Conservation (phyloP, 2,113 vertebrate species). For the Pterocles orientalis region DNA sequence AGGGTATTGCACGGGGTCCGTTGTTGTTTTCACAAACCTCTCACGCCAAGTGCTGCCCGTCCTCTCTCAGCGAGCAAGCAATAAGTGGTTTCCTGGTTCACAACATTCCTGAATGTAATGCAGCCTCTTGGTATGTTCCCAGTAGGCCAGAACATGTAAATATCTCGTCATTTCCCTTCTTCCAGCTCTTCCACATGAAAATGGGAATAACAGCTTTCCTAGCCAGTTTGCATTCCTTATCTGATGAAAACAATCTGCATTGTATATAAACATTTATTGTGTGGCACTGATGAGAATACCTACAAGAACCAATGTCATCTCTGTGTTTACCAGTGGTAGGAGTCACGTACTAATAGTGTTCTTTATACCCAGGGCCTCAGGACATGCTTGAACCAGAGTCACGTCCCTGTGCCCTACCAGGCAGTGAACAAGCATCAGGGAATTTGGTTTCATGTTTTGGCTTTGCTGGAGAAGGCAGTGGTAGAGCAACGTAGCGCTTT, state of each 20-base stretch:
- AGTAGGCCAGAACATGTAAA: neutral
- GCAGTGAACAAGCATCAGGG: neutral
- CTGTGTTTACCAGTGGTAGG: neutral
- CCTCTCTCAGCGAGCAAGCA: neutral
- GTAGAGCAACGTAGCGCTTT: neutral
- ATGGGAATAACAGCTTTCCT: neutral
- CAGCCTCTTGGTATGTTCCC: neutral
- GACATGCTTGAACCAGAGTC: neutral
- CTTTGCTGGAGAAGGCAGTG: neutral
- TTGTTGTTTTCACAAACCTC: neutral
- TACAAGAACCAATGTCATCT: neutral
- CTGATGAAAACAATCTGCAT: neutral
- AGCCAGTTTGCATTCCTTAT: neutral
- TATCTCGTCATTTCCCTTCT: neutral
- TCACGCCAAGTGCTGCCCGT: neutral
- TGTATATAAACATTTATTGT: neutral
- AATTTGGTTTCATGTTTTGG: neutral
- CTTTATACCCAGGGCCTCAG: neutral
- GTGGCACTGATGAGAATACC: neutral
- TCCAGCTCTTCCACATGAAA: neutral
- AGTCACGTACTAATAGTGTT: rapidly evolving
- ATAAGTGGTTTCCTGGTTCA: neutral
- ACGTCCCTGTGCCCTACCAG: neutral
- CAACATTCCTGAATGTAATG: neutral
- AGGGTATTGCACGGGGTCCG: rapidly evolving